Evolutionary conservation across 2,888 invertebrate species (phyloP), one percentile per base, ranked within the genome.

Genomic region (Noctua pronuba): DNA sequence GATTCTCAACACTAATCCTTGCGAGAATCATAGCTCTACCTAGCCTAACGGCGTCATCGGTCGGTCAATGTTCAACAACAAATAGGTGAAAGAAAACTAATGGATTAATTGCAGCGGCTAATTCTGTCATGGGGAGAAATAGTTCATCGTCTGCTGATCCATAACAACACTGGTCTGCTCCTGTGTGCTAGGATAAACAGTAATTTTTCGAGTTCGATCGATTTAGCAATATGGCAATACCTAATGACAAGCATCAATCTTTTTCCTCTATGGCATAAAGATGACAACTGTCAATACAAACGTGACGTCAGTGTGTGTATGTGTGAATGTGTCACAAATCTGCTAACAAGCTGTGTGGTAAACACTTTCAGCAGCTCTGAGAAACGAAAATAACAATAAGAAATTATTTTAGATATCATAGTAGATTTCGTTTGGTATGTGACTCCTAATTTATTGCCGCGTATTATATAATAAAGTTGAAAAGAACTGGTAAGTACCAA

Each of bases 281-380:
- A 21, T 73, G 46, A 68, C 72, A 66, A 31, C 11, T 52, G 49
- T 35, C 35, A 52, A n/a, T 18, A 16, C 38, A 13, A 16, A 28
- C 3, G 3, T 35, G 21, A 62, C 18, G 35, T 55, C 18, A 52
- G 11, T 44, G 21, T 28, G n/a, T 21, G 28, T 69, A 6, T n/a
- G 35, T 62, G 62, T 71, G 35, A 35, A 5, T 73, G 28, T 69
- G 38, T 73, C n/a, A 11, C 28, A 64, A 70, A 41, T 31, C 38
- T 71, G 28, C 21, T 35, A 21, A 1, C 10, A 60, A 31, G 21
- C 31, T 21, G 46, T 35, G 44, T 38, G 66, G 16, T 38, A 38
- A 38, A 73, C 18, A 21, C 8, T 21, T 31, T 55, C 24, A 41
- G 52, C 24, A 44, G 44, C 16, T 44, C 5, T 24, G n/a, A 24